Percentiles rank a stretch among this genome's conserved stretches.
These are phyloP conservation scores for Diphyllodes magnificus DNA, from an alignment of 2,113 vertebrate species.

Conservation along the genomic window DNA sequence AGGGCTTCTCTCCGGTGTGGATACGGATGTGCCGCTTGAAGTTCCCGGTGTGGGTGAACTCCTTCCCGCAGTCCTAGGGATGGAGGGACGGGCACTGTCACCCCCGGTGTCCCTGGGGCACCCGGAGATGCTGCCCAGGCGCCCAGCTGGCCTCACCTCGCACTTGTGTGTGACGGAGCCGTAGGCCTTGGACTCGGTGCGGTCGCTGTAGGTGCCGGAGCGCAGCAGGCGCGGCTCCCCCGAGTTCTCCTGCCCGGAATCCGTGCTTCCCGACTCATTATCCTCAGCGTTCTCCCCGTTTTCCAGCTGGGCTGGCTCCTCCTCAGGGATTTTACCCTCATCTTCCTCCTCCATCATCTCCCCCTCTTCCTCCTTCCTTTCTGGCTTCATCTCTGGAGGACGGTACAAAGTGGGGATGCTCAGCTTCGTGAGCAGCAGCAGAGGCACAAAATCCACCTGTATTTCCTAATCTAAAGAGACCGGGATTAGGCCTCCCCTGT, in stretches of 20 bases:
- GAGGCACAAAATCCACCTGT: background rate
- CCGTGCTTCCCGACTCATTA: slow-evolving; percentile 52
- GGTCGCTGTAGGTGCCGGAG: slow-evolving; percentile 74
- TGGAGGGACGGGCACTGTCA: background rate
- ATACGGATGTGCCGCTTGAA: slow-evolving; percentile 97
- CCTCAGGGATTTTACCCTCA: background rate
- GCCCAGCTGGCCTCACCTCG: slow-evolving; percentile 72
- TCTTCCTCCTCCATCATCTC: background rate
- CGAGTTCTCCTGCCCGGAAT: slow-evolving; percentile 64
- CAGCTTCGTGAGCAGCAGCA: background rate
- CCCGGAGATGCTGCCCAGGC: accelerated
- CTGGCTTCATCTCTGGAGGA: slow-evolving; percentile 44
- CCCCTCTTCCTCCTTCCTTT: slow-evolving; percentile 51
- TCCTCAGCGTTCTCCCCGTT: slow-evolving; percentile 56
- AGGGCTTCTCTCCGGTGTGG: slow-evolving; percentile 96
- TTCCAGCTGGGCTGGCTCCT: slow-evolving; percentile 9
- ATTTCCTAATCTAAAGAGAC: background rate
- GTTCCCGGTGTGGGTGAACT: slow-evolving; percentile 96
- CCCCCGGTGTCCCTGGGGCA: accelerated
- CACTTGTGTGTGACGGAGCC: slow-evolving; percentile 93
- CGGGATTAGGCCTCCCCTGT: background rate
- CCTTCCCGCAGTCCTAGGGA: slow-evolving; percentile 90
- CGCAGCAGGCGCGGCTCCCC: slow-evolving; percentile 64
- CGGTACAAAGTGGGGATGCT: accelerated
- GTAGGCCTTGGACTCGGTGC: slow-evolving; percentile 89